Evolutionary conservation across 2,888 invertebrate species (phyloP).

Genomic region (Cephonodes hylas): DNA sequence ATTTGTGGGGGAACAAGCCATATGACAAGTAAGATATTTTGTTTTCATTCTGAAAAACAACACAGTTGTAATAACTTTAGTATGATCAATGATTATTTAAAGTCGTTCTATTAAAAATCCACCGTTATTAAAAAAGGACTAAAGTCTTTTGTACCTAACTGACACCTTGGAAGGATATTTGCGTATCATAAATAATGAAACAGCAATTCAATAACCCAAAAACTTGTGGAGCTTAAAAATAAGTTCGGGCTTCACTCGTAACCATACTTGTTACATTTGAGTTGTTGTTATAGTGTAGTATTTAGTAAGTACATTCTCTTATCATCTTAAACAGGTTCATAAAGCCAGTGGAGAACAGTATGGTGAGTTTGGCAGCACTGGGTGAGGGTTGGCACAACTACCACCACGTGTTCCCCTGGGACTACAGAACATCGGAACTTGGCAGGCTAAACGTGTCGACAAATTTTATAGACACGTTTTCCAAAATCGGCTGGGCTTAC

Average conservation of each 20-base stretch:
- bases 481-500: conserved; percentile 90
- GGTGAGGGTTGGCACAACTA: conserved; percentile 94
- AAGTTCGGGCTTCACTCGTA: too few relatives aligned
- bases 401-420: conserved; percentile 90
- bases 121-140: too few relatives aligned
- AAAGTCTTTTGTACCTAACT: too few relatives aligned
- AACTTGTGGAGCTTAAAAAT: too few relatives aligned
- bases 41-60: not conserved
- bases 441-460: conserved; percentile 89
- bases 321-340: conserved; percentile 78
- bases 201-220: too few relatives aligned
- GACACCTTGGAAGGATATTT: too few relatives aligned
- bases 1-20: conserved; percentile 95
- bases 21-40: conserved; percentile 87
- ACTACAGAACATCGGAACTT: conserved; percentile 85
- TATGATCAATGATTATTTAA: too few relatives aligned
- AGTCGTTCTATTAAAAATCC: too few relatives aligned
- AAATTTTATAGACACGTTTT: conserved; percentile 89
- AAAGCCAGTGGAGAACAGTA: conserved; percentile 86
- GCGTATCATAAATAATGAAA: too few relatives aligned
- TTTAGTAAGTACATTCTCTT: too few relatives aligned
- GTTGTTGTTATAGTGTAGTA: too few relatives aligned
- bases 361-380: conserved; percentile 87
- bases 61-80: not conserved
- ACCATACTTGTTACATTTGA: too few relatives aligned